These are phyloP conservation scores for Polydrusus cervinus DNA, from an alignment of 2,888 invertebrate genomes.

Conservation along the genomic window DNA sequence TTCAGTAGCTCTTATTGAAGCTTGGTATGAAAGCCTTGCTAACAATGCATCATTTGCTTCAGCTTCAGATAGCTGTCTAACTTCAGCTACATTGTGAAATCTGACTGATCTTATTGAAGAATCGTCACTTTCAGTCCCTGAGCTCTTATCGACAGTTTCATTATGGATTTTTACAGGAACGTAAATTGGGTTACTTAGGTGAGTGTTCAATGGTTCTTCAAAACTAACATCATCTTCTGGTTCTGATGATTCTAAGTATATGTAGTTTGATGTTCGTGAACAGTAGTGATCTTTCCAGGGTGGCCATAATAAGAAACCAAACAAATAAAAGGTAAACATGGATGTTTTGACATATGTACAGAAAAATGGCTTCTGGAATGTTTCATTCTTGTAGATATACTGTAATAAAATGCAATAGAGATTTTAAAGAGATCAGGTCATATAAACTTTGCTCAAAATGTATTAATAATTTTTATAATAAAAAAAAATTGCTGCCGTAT, in stretches of 20 bases:
- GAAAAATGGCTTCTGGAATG: conserved; percentile 95
- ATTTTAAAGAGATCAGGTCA: too few relatives aligned
- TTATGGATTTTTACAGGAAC: conserved; percentile 87
- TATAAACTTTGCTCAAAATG: too few relatives aligned
- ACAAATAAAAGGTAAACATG: conserved; percentile 92
- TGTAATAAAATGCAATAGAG: conserved; percentile 72
- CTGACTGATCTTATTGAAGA: conserved; percentile 83
- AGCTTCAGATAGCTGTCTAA: conserved; percentile 90
- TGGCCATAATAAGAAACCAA: conserved; percentile 91
- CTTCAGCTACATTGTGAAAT: conserved; percentile 89
- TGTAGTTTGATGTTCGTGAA: conserved; percentile 76
- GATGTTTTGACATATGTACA: conserved; percentile 96
- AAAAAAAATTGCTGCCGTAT: too few relatives aligned
- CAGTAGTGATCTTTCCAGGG: conserved; percentile 91
- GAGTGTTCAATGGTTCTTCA: conserved; percentile 73
- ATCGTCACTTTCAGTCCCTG: conserved; percentile 89
- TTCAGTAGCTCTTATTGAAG: conserved; percentile 89
- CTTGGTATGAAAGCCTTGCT: conserved; percentile 95
- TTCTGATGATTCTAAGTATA: conserved; percentile 84
- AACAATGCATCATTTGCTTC: conserved; percentile 95
- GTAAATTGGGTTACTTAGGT: conserved; percentile 89
- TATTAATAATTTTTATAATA: too few relatives aligned
- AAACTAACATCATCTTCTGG: conserved; percentile 87
- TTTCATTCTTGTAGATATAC: conserved; percentile 89
- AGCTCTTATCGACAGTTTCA: conserved; percentile 72